phyloP scores from a whole-genome alignment of 2,888 invertebrate genomes.

The Sarcophaga rosellei region DNA sequence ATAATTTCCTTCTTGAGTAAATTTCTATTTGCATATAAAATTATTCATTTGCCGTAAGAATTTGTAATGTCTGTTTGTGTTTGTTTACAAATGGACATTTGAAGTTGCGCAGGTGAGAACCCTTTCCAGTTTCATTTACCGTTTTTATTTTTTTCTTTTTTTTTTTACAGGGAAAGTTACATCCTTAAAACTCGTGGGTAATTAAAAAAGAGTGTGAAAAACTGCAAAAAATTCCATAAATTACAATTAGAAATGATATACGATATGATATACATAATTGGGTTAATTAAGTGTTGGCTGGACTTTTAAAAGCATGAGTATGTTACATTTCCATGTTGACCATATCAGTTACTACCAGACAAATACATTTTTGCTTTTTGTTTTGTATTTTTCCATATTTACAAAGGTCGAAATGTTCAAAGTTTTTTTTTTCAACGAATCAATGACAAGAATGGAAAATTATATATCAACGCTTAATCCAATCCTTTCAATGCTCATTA shows the following conservation, averaged over 20 bases:
- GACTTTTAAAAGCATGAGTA: constrained; percentile 42
- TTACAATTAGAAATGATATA: constrained; percentile 64
- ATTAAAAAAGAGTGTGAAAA: constrained; percentile 16
- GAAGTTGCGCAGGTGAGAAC: background rate
- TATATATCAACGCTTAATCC: too few species aligned
- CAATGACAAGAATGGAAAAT: background rate
- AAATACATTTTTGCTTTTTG: background rate
- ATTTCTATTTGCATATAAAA: constrained; percentile 9
- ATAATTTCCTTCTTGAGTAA: background rate
- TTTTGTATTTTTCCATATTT: background rate
- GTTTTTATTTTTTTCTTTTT: background rate
- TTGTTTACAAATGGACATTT: background rate
- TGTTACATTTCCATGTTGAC: background rate
- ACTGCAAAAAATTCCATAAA: constrained; percentile 52
- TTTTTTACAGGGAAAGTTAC: background rate
- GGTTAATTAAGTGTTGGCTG: constrained; percentile 65
- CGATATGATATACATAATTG: constrained; percentile 56
- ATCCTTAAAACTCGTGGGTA: constrained; percentile 25
- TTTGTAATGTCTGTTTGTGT: background rate
- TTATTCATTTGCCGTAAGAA: constrained; percentile 16
- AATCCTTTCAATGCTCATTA: too few species aligned
- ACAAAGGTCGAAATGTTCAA: background rate
- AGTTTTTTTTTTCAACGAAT: background rate
- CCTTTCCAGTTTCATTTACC: background rate
- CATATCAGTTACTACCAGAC: constrained; percentile 31